Evolutionary conservation across 64 coral and sea anemone genomes (phyloP).

Genomic region (Montipora capricornis): DNA sequence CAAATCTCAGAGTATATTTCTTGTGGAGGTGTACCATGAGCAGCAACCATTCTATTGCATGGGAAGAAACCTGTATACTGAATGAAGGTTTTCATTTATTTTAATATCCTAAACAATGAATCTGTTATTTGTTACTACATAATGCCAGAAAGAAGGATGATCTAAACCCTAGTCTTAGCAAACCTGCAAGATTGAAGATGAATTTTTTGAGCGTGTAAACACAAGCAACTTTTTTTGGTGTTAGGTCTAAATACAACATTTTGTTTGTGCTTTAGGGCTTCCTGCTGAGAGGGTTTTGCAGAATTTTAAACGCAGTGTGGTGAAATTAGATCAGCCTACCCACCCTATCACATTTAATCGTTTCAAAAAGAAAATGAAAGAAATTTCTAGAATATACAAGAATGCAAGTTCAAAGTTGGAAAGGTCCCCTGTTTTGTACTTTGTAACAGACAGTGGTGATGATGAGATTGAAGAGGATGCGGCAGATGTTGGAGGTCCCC

Average conservation of each 20-base stretch:
- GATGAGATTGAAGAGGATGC: conserved; percentile 48
- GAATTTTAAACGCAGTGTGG: conserved; percentile 11
- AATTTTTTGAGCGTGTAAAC: conserved; percentile 22
- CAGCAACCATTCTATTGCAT: not conserved
- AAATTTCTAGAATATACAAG: conserved; percentile 36
- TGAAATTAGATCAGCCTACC: conserved; percentile 36
- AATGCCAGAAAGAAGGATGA: not conserved
- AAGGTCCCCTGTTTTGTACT: conserved; percentile 39
- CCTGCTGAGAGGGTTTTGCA: not conserved
- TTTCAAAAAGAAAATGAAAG: conserved; percentile 16
- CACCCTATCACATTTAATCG: conserved; percentile 42
- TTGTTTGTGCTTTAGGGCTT: not conserved
- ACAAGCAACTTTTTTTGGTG: conserved; percentile 2
- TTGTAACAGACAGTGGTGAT: conserved; percentile 9
- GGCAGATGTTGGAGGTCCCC: conserved; percentile 35
- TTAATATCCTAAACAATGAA: conserved; percentile 20
- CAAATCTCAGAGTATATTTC: not conserved
- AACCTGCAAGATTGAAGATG: not conserved
- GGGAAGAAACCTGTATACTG: not conserved
- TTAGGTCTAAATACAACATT: conserved; percentile 1
- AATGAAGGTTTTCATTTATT: conserved; percentile 1
- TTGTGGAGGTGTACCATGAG: not conserved
- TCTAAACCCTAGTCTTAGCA: not conserved
- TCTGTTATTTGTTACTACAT: not conserved
- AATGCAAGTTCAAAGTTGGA: not conserved